Conservation (phyloP, 2,113 vertebrate species). For the Picathartes gymnocephalus region DNA sequence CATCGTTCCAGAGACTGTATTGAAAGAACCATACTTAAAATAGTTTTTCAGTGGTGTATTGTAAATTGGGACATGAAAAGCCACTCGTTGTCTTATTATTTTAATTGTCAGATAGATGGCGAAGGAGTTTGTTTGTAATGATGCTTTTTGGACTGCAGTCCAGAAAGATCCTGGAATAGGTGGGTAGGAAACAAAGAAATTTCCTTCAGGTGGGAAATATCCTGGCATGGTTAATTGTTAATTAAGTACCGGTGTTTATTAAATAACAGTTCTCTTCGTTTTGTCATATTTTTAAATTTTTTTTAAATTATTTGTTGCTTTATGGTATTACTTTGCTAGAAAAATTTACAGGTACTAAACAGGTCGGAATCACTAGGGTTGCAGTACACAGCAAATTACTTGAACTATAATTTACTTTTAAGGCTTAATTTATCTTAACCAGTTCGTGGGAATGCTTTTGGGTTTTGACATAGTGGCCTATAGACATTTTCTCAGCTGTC, state of each 20-base stretch:
- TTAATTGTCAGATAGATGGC: background rate
- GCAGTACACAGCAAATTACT: background rate
- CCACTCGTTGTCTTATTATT: background rate
- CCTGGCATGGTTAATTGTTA: background rate
- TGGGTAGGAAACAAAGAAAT: background rate
- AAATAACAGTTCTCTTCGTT: background rate
- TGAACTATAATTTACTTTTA: background rate
- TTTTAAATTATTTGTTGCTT: background rate
- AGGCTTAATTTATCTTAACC: background rate
- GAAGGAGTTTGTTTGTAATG: background rate
- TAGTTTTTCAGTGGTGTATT: background rate
- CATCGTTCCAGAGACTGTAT: background rate
- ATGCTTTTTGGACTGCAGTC: background rate
- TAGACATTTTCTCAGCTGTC: background rate
- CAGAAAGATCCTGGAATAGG: background rate
- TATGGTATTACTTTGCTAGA: background rate
- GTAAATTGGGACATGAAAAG: background rate
- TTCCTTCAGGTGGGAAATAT: background rate
- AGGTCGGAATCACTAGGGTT: background rate
- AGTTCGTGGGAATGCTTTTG: background rate
- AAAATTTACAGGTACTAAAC: background rate
- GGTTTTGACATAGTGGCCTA: background rate
- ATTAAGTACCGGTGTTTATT: background rate
- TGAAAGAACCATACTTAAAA: background rate
- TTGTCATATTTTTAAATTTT: background rate